Evolutionary conservation across 1,140 invertebrate species (phyloP).

Genomic region (Armadillidium nasatum): DNA sequence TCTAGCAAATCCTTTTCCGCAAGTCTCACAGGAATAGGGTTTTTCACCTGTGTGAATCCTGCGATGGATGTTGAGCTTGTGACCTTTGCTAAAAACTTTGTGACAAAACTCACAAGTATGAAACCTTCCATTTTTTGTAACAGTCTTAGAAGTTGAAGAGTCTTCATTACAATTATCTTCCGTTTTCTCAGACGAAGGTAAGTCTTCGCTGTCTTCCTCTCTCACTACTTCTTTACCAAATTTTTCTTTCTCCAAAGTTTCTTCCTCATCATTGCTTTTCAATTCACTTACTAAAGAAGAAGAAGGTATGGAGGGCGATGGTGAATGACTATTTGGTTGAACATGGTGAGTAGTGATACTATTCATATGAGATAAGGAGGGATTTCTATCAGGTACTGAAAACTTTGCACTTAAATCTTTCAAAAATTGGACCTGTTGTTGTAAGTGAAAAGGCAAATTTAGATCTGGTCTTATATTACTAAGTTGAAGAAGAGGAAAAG

Average conservation of each 20-base stretch:
- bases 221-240: background rate
- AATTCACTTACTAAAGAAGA: too few relatives aligned
- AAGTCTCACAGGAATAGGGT: constrained; percentile 72
- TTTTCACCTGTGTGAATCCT: constrained; percentile 71
- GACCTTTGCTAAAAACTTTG: constrained; percentile 86
- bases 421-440: background rate
- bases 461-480: background rate
- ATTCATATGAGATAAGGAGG: background rate
- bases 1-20: constrained; percentile 83
- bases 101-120: constrained; percentile 69
- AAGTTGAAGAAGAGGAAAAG: background rate
- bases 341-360: background rate
- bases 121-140: background rate
- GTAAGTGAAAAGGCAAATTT: background rate
- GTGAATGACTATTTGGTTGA: background rate
- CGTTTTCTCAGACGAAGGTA: background rate
- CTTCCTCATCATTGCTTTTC: too few relatives aligned
- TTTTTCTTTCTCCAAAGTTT: background rate
- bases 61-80: constrained; percentile 79
- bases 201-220: background rate
- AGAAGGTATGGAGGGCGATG: too few relatives aligned
- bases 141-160: background rate
- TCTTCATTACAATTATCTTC: background rate
- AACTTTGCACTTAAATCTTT: background rate
- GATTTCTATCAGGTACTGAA: background rate